Evolutionary conservation across 1,140 invertebrate species (phyloP), one percentile per base, ranked within the genome.

Genomic region (Wasmannia auropunctata): DNA sequence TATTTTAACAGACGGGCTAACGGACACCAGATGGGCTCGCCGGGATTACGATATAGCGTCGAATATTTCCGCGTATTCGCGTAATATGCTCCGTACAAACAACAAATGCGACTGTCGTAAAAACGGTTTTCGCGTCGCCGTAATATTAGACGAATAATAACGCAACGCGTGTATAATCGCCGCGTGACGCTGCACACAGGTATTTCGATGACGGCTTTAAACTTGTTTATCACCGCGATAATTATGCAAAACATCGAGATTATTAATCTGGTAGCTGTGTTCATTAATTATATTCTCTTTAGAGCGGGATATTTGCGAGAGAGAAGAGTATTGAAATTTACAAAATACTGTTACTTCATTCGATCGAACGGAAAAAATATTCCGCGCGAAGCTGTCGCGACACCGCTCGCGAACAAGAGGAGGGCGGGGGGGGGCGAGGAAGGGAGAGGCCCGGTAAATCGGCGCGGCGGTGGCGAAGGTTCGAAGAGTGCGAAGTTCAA

Each of bases 401-500:
- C 22, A 6, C 0, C 31, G 67, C 51, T n/a, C 5, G 46, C 28
- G 25, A 72, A 51, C 28, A 49, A 46, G 49, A 58, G 8, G 56
- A 67, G n/a, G 22, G 34, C 43, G 10, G 22, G 37, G 16, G 37
- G 54, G n/a, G n/a, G n/a, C n/a, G n/a, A 46, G 14, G 16, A 14
- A 16, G 79, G 49, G n/a, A 49, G 11, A 67, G 22, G n/a, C 34
- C 43, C 37, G 80, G 25, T 34, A 80, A 80, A 67, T 60, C 34
- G 62, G 11, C 54, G 76, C 34, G 62, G 11, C 54, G 76, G 62
- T 60, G 28, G 14, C 37, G 75, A 86, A 81, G 87, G 83, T 77
- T 77, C 76, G 87, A 81, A 60, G 87, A 86, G 89, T 84, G 88
- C 86, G 88, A 91, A 93, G 93, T 93, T 93, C 92, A 93, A 93